Evolutionary conservation across 2,113 vertebrate species (phyloP).

Genomic region (Sardina pilchardus): DNA sequence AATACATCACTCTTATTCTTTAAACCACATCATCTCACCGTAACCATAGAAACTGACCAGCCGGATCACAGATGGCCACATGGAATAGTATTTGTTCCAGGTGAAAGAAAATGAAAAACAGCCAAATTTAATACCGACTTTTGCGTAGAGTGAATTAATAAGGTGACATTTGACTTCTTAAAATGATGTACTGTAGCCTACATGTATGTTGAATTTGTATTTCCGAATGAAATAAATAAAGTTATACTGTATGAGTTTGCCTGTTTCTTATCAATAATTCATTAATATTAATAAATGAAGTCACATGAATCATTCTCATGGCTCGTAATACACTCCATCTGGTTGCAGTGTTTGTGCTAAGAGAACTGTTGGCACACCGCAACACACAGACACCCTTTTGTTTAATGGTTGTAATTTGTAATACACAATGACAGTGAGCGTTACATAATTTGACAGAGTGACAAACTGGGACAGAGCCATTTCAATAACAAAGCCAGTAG

Average conservation of each 20-base stretch:
- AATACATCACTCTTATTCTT: background rate
- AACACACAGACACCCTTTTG: background rate
- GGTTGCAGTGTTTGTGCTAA: background rate
- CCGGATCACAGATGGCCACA: background rate
- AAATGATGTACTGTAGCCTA: background rate
- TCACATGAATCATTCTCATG: background rate
- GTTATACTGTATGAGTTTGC: no score
- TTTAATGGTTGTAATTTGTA: background rate
- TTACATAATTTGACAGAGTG: background rate
- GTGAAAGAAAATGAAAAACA: background rate
- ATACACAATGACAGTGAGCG: background rate
- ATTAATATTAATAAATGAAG: background rate
- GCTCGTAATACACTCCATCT: background rate
- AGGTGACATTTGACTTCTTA: no score
- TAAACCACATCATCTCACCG: background rate
- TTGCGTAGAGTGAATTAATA: no score
- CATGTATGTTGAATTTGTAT: no score
- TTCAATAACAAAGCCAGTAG: background rate
- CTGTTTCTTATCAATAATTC: background rate
- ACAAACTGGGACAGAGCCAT: background rate
- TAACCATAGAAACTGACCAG: background rate
- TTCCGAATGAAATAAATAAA: no score
- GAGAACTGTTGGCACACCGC: background rate
- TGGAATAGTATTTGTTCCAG: background rate
- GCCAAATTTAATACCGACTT: no score